A percentile compares a stretch with the other conserved stretches of the same genome.
Evolutionary conservation across 2,797 vertebrate genomes (phyloP).

Genomic region (Semaprochilodus insignis): DNA sequence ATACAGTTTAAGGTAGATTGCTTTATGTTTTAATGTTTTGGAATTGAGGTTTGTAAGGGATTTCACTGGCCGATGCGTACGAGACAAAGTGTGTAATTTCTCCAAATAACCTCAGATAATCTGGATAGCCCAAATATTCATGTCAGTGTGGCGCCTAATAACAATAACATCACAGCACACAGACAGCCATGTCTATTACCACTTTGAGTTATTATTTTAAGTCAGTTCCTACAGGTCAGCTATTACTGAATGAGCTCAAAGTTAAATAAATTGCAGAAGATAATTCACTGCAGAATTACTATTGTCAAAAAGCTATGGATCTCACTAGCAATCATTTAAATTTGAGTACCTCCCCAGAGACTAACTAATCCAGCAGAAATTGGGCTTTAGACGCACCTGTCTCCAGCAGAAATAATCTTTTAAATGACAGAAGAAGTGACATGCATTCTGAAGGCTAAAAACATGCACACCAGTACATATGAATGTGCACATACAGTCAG

Average conservation of each 20-base stretch:
- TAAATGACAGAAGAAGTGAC: background rate
- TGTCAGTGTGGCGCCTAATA: background rate
- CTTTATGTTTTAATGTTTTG: too few relatives aligned
- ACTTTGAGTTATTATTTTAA: background rate
- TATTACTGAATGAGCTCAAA: background rate
- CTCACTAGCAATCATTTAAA: background rate
- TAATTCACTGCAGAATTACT: background rate
- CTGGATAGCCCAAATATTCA: too few relatives aligned
- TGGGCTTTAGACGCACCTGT: background rate
- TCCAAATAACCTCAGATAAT: too few relatives aligned
- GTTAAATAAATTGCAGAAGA: background rate
- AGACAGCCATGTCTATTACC: background rate
- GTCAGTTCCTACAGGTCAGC: background rate
- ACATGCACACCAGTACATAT: background rate
- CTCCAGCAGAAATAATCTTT: background rate
- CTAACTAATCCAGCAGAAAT: background rate
- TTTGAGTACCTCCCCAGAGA: background rate
- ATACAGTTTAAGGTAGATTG: too few relatives aligned
- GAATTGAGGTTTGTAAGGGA: too few relatives aligned
- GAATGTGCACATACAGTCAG: background rate
- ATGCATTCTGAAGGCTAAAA: background rate
- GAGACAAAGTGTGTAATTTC: too few relatives aligned
- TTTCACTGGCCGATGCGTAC: too few relatives aligned
- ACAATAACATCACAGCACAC: background rate
- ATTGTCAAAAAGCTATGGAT: background rate